Base-by-base conservation (phyloP, 53 echinoderm and acorn worm species). In the Actinopyga echinites region DNA sequence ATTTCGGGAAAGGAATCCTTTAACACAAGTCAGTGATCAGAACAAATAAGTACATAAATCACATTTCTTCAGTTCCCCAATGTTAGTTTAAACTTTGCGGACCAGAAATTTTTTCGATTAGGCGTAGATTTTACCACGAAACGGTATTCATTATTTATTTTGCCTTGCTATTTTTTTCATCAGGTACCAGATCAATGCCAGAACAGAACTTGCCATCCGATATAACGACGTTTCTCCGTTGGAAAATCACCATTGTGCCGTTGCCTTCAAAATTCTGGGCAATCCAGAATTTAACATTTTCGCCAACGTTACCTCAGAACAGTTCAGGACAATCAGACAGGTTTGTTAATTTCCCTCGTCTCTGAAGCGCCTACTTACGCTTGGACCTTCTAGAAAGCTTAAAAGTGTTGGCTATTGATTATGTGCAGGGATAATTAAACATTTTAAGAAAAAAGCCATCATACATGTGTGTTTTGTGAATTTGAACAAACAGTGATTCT, bases 141-240 rank as follows among this genome's bases (percentile, higher is more conserved):
- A 54, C 55, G 25, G 30, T 65, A 65, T 25, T 65, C 30, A 65
- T 65, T 65, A 25, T 65, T 25, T 69, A 54, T 12, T 29, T 85
- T 56, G 3, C 15, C 32, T 7, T 69, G 10, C 17, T 69, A 15
- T 3, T 42, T 40, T 37, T 53, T 17, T 60, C 20, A 25, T 6
- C 67, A 96, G 97, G 49, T 96, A 96, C 69, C 97, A 96, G 79
- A 96, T 96, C 21, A 96, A 96, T 56, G 97, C 97, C n/a, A 87
- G 97, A 25, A 96, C 97, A 7, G 97, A 96, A 12, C 82, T 96
- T 40, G 97, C 97, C 33, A 89, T 96, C 67, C 88, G 97, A 75
- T 96, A 96, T 84, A 96, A 96, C 74, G 96, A 96, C 62, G 94
- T 94, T 12, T 96, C 97, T 2, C 92, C 92, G 34, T 57, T 93